Base-by-base conservation (phyloP, 2,888 invertebrate species). In the Ypsolopha scabrella region DNA sequence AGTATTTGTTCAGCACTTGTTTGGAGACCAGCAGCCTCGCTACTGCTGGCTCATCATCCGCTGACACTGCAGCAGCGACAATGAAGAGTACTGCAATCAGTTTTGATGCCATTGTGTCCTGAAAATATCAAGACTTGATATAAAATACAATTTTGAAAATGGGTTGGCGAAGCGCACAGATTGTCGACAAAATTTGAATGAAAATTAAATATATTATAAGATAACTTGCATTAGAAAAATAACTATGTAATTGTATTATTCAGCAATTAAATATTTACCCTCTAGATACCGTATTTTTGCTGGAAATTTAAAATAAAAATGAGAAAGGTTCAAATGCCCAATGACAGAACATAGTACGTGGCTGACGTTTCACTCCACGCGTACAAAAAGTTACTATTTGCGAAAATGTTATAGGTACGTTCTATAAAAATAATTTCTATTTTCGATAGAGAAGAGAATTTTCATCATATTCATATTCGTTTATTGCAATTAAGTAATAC, bases 1-100 rank as follows among this genome's bases (percentile, higher is more conserved):
- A 87, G 72, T 97, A 98, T 82, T 95, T 96, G 75, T 99, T 99
- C 55, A 98, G 89, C 65, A 99, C 93, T 81, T 96, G 95, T 83
- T 99, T 99, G 8, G 96, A 95, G 33, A 97, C 92, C 56, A 99
- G 85, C 48, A 99, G 87, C 64, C 93, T 90, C 14, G 98, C 97
- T 51, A 91, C 90, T 47, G 91, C 87, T 44, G 93, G 92, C 63
- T 94, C 94, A 57, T 92, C 92, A 54, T 90, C 89, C 45, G 89
- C 88, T 54, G 80, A 74, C 55, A 83, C 85, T 51, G 72, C 75
- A 39, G 81, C 74, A 38, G 83, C 72, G 55, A 88, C 67, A 56
- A 87, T 72, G 35, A 89, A 66, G 41, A 88, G 70, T 54, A 85
- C 60, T 24, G 86, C 73, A 54, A 88, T 61, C 46, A 87, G 65